Evolutionary conservation across 2,888 invertebrate species (phyloP).

Genomic region (Rhimphoctona megacephalus): DNA sequence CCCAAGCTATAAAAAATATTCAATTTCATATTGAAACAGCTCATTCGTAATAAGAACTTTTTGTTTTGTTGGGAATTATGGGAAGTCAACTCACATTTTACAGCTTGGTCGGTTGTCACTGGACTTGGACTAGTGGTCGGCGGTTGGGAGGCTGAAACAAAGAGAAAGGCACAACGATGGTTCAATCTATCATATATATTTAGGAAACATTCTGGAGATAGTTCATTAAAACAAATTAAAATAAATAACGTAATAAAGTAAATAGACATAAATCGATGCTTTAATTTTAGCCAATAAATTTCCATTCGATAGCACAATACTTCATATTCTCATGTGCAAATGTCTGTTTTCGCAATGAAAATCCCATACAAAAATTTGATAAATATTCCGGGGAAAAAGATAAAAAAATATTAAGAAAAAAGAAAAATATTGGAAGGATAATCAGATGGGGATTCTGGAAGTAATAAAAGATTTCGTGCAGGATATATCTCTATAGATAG

Average conservation of each 20-base stretch:
- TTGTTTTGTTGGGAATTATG: neutral
- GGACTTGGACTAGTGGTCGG: constrained; percentile 93
- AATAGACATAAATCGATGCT: neutral
- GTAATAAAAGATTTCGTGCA: constrained; percentile 40
- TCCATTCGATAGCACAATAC: neutral
- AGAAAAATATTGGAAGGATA: constrained; percentile 4
- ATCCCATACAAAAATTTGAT: neutral
- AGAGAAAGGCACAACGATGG: constrained; percentile 59
- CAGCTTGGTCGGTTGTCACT: constrained; percentile 88
- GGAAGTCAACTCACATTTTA: constrained; percentile 79
- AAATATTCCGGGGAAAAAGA: neutral
- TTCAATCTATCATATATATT: constrained; percentile 9
- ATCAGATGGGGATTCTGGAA: constrained; percentile 44
- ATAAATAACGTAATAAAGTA: no score
- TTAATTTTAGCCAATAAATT: neutral
- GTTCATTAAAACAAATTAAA: neutral
- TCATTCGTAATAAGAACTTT: neutral
- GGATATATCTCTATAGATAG: constrained; percentile 16
- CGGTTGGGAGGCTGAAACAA: constrained; percentile 90
- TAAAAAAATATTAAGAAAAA: neutral
- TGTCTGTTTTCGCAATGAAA: neutral
- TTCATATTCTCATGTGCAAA: neutral
- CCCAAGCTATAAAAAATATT: constrained; percentile 82
- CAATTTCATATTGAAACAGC: neutral
- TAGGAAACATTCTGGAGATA: constrained; percentile 30